These are phyloP conservation scores for Pachypanchax playfairii DNA, from an alignment of 2,113 vertebrate genomes.

Conservation along the genomic window DNA sequence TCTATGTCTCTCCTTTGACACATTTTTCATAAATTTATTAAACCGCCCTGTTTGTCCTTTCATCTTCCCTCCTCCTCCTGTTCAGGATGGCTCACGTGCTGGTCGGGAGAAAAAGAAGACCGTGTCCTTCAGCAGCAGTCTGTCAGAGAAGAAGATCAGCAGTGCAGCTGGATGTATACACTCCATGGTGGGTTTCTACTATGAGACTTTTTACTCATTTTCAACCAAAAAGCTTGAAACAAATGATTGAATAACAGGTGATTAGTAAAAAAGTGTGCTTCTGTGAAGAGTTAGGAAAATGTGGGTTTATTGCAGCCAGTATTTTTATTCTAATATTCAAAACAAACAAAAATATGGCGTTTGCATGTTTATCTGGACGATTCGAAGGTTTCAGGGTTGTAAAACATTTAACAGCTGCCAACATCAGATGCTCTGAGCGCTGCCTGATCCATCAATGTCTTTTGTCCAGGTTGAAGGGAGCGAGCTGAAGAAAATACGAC, in stretches of 20 bases:
- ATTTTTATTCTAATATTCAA: no score
- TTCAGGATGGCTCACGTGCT: constrained; percentile 89
- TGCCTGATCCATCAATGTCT: constrained; percentile 3
- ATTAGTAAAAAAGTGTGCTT: no score
- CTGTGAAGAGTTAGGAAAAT: no score
- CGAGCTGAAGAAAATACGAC: constrained; percentile 91
- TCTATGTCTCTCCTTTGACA: constrained; percentile 2
- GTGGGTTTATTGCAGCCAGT: no score
- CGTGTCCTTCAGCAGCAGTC: constrained; percentile 93
- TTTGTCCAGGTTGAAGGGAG: constrained; percentile 83
- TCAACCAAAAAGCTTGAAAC: no score
- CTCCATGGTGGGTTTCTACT: constrained; percentile 82
- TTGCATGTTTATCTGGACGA: neutral
- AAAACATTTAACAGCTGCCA: neutral
- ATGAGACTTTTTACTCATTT: neutral
- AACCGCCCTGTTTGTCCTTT: neutral
- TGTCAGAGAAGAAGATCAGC: constrained; percentile 94
- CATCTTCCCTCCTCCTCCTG: constrained; percentile 20
- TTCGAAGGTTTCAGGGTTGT: neutral
- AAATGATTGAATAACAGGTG: no score
- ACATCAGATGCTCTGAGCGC: neutral
- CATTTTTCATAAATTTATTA: constrained; percentile 12
- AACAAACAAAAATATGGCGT: no score
- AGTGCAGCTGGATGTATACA: constrained; percentile 92
- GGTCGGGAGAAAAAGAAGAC: constrained; percentile 94